Base-by-base conservation (phyloP, 2,113 vertebrate species). In the Echinops telfairi region DNA sequence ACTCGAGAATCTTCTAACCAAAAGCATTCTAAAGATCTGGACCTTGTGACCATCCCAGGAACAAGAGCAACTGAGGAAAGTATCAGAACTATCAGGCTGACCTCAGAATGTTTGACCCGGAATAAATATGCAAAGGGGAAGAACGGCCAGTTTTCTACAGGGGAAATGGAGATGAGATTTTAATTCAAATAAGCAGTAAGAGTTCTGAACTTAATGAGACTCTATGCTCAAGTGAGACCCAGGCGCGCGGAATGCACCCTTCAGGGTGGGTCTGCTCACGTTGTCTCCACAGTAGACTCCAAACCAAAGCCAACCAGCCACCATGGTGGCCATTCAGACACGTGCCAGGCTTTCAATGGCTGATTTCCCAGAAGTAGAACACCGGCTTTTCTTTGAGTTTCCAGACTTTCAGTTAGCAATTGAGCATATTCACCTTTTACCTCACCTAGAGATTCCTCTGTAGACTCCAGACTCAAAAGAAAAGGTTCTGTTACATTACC, bases 61-160 rank as follows among this genome's bases (percentile, higher is more conserved):
- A 70, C 2, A 27, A 88, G 36, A 80, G 11, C 62, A 85, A 76
- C 16, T 73, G 92, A 88, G 43, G 4, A 62, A 83, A 93, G 38
- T 25, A 75, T 19, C 16, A 36, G 31, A 75, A 0, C 23, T 38
- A n/a, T 10, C 0, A 1, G 88, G 85, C 36, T 38, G 20, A 29
- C 3, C 1, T 1, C 16, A 19, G n/a, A 79, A 83, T 62, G 36
- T 80, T 22, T 0, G 0, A 4, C 43, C 38, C 29, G 8, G 15
- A 91, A 85, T 57, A 33, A 88, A 76, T 85, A 58, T 79, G 53
- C 83, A 71, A 58, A 0, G 14, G 89, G 71, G 71, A 62, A 89
- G 60, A 73, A 76, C 36, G 2, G 1, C 16, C 76, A 15, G 0
- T 23, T 40, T 57, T 71, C 29, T 57, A 31, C 1, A 62, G 84